Conservation (phyloP, 2,113 vertebrate genomes). For the Scytalopus superciliaris region DNA sequence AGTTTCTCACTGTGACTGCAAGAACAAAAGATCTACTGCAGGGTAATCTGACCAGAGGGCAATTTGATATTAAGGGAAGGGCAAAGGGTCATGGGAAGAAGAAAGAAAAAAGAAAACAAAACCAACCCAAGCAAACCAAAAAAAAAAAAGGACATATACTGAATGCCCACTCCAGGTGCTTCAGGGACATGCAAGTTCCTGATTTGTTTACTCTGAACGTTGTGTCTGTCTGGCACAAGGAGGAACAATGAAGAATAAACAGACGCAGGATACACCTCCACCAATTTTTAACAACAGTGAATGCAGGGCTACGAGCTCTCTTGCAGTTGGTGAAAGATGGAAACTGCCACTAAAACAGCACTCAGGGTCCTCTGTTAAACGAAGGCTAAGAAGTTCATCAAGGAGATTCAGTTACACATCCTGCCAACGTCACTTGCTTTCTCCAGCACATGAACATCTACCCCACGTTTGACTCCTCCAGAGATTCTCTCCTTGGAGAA, state of each 20-base stretch:
- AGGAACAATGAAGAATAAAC: constrained; percentile 43
- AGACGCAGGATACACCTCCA: constrained; percentile 39
- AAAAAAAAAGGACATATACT: constrained; percentile 9
- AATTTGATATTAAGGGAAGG: constrained; percentile 11
- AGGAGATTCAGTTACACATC: constrained; percentile 10
- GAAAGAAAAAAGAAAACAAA: background rate
- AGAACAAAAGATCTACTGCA: constrained; percentile 59
- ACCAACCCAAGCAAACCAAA: constrained; percentile 20
- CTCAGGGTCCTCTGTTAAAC: constrained; percentile 23
- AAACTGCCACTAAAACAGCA: constrained; percentile 44
- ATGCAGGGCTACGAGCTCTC: constrained; percentile 19
- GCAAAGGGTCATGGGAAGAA: constrained; percentile 45
- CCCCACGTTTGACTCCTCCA: background rate
- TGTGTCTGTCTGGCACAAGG: constrained; percentile 46
- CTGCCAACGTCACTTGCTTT: background rate
- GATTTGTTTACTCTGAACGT: background rate
- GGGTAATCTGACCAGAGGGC: constrained; percentile 46
- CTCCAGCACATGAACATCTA: background rate
- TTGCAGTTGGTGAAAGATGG: constrained; percentile 25
- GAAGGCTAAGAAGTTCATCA: constrained; percentile 40
- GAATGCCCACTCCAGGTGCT: constrained; percentile 28
- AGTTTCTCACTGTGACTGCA: constrained; percentile 53
- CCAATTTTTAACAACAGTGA: constrained; percentile 9
- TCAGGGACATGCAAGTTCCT: constrained; percentile 8
- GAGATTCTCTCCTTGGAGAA: constrained; percentile 37